Percentiles rank a stretch among this genome's conserved stretches.
Evolutionary conservation across 2,888 invertebrate genomes (phyloP).

Genomic region (Agrotis puta): DNA sequence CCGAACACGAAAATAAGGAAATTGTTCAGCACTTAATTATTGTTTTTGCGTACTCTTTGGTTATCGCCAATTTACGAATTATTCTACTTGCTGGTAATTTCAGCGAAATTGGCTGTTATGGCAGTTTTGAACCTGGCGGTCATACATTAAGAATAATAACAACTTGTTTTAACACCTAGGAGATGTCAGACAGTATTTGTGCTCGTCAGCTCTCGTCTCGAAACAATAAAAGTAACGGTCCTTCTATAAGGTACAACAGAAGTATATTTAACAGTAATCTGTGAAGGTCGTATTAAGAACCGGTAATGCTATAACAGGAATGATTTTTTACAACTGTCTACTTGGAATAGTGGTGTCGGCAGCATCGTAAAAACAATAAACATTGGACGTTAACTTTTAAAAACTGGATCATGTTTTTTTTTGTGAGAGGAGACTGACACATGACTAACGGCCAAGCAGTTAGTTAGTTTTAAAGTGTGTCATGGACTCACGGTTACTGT

Average conservation of each 20-base stretch:
- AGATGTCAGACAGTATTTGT: slow-evolving; percentile 30
- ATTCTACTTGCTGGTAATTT: slow-evolving; percentile 19
- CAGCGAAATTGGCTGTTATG: slow-evolving; percentile 28
- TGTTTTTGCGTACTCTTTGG: slow-evolving; percentile 58
- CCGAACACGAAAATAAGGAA: slow-evolving; percentile 60
- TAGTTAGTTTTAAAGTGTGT: slow-evolving; percentile 57
- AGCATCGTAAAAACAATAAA: slow-evolving; percentile 80
- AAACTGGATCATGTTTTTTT: slow-evolving; percentile 75
- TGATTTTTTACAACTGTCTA: slow-evolving; percentile 73
- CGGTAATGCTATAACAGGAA: slow-evolving; percentile 77
- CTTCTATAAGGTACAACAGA: slow-evolving; percentile 63
- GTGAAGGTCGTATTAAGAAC: slow-evolving; percentile 80
- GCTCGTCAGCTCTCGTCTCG: slow-evolving; percentile 24
- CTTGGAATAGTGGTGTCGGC: slow-evolving; percentile 56
- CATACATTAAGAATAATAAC: slow-evolving; percentile 33
- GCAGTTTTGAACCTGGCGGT: background rate
- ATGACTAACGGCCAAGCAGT: slow-evolving; percentile 57
- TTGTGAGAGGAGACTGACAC: slow-evolving; percentile 55
- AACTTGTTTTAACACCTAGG: slow-evolving; percentile 39
- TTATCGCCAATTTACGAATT: slow-evolving; percentile 58
- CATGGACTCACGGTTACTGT: slow-evolving; percentile 57
- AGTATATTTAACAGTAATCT: slow-evolving; percentile 61
- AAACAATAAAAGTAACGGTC: slow-evolving; percentile 64
- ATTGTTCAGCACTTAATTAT: slow-evolving; percentile 60
- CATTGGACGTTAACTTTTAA: slow-evolving; percentile 71